Evolutionary conservation across 2,113 vertebrate genomes (phyloP).

Genomic region (Egretta garzetta): DNA sequence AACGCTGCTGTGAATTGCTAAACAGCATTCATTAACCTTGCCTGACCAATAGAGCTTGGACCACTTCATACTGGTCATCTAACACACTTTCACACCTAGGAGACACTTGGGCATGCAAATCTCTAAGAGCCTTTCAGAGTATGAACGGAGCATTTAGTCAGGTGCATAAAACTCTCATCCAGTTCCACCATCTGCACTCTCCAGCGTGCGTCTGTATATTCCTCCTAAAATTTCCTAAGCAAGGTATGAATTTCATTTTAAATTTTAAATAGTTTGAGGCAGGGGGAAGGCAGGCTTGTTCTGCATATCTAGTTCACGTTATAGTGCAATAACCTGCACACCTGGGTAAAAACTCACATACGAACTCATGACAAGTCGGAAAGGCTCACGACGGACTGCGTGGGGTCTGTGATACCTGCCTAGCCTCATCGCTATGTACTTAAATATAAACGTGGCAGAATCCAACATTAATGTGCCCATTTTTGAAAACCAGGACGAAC

Average conservation of each 20-base stretch:
- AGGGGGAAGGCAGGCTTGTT: neutral
- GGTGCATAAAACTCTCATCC: constrained; percentile 10
- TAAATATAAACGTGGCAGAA: fast-evolving
- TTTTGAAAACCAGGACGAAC: neutral
- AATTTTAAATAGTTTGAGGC: neutral
- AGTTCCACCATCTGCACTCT: neutral
- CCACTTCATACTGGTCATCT: neutral
- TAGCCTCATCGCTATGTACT: neutral
- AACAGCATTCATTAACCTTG: constrained; percentile 1
- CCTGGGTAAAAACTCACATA: neutral
- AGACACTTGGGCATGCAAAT: neutral
- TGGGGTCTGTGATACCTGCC: neutral
- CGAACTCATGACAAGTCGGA: neutral
- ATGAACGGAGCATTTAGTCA: constrained; percentile 39
- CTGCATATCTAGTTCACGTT: neutral
- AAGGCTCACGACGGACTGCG: neutral
- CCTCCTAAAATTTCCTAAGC: neutral
- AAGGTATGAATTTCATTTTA: neutral
- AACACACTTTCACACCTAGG: neutral
- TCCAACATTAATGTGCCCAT: no score
- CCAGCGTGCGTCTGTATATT: neutral
- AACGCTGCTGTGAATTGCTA: neutral
- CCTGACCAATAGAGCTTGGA: neutral
- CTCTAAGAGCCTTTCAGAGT: neutral
- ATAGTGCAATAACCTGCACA: neutral